Conservation (phyloP, 2,113 vertebrate genomes). For the Siniperca chuatsi region DNA sequence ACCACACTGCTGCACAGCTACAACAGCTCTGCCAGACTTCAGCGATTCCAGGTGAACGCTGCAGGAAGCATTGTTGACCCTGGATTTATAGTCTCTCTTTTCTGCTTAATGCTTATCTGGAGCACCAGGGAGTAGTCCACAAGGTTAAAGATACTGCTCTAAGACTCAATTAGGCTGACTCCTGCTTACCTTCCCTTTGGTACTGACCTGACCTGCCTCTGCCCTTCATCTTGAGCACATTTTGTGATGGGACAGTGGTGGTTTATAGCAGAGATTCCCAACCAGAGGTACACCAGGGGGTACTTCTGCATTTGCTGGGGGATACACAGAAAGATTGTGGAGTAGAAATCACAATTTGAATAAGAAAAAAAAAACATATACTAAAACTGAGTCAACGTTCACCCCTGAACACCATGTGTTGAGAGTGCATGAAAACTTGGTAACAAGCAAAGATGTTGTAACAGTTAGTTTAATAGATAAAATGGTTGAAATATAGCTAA, state of each 20-base stretch:
- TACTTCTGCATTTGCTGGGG: neutral
- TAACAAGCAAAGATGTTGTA: too few relatives aligned
- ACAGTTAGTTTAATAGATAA: neutral
- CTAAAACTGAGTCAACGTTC: too few relatives aligned
- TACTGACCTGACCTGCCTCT: slow-evolving; percentile 24
- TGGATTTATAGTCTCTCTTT: slow-evolving; percentile 6
- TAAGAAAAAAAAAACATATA: too few relatives aligned
- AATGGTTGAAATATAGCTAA: neutral
- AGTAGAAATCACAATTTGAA: neutral
- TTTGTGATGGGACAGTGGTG: neutral
- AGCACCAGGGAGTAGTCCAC: slow-evolving; percentile 15
- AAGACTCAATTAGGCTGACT: slow-evolving; percentile 29
- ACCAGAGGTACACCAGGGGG: neutral
- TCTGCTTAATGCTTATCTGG: neutral
- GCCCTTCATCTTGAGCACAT: slow-evolving; percentile 1
- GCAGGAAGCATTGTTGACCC: neutral
- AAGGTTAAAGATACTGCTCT: slow-evolving; percentile 14
- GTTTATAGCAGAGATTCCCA: slow-evolving; percentile 5
- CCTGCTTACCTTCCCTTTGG: slow-evolving; percentile 22
- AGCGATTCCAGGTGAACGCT: neutral
- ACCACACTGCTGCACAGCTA: neutral
- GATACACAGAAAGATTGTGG: neutral
- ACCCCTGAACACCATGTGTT: too few relatives aligned
- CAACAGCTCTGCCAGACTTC: slow-evolving; percentile 5
- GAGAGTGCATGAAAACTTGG: too few relatives aligned